Conservation (phyloP, 2,113 vertebrate species). For the Sceloporus tristichus region DNA sequence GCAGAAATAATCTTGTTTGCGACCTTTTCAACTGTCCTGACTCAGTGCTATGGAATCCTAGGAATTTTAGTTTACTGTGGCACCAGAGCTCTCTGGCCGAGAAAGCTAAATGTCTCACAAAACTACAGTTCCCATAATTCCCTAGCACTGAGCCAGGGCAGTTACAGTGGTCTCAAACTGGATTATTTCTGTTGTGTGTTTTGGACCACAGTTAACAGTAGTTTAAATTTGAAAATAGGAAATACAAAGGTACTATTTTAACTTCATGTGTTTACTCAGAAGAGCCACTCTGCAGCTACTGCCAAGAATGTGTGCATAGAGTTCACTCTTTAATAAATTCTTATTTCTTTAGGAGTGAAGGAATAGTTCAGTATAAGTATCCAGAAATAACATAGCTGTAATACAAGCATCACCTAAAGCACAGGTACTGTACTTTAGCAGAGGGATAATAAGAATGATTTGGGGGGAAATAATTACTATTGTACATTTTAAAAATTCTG, state of each 20-base stretch:
- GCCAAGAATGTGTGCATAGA: not conserved
- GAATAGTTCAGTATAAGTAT: not conserved
- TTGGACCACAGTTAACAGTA: too few species aligned
- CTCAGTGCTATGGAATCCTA: too few species aligned
- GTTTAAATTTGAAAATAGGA: not conserved
- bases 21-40: too few species aligned
- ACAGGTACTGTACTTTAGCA: not conserved
- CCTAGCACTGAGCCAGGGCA: too few species aligned
- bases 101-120: too few species aligned
- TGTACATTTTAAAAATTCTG: slow-evolving; percentile 37
- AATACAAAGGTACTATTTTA: not conserved
- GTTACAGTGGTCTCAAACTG: too few species aligned
- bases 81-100: too few species aligned
- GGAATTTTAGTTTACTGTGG: too few species aligned
- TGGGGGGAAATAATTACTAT: not conserved
- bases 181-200: too few species aligned
- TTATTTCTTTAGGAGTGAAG: not conserved
- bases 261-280: not conserved
- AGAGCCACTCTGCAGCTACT: not conserved
- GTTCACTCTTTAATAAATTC: not conserved
- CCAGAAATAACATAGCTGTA: not conserved
- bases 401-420: not conserved
- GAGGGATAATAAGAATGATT: not conserved
- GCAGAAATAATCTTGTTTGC: too few species aligned
- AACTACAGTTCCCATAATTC: too few species aligned